phyloP scores from a whole-genome alignment of 1,140 invertebrate species.

The Drosophila burlai region DNA sequence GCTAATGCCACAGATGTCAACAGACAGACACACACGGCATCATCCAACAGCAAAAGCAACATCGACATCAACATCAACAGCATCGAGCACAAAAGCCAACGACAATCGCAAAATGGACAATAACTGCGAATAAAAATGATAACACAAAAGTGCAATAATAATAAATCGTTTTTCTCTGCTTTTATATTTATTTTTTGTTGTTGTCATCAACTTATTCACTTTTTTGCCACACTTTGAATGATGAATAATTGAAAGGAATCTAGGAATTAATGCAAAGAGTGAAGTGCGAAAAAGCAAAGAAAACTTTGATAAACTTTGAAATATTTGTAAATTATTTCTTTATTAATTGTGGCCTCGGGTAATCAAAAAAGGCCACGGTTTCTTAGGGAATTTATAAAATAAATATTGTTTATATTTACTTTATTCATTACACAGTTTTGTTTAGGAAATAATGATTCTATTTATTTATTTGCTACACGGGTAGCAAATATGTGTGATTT shows the following conservation, averaged over 20 bases:
- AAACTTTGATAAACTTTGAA: not conserved
- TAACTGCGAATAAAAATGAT: constrained; percentile 23
- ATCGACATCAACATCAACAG: constrained; percentile 14
- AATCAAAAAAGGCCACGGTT: not conserved
- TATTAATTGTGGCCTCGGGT: not conserved
- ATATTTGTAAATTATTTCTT: not conserved
- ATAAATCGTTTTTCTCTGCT: constrained; percentile 16
- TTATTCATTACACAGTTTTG: no score
- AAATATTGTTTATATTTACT: not conserved
- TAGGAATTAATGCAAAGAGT: constrained; percentile 25
- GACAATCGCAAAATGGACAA: constrained; percentile 32
- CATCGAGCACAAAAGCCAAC: constrained; percentile 15
- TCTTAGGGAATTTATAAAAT: not conserved
- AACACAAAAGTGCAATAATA: constrained; percentile 48
- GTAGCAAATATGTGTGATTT: no score
- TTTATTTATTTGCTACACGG: no score
- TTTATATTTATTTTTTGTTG: not conserved
- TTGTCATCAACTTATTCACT: constrained; percentile 1
- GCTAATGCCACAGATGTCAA: constrained; percentile 50
- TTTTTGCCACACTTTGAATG: constrained; percentile 14
- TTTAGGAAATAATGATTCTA: no score
- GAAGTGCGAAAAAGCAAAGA: not conserved
- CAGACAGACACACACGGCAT: constrained; percentile 9
- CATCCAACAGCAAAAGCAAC: not conserved
- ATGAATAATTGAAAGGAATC: constrained; percentile 44